Percentiles rank a stretch among this genome's conserved stretches.
These are phyloP conservation scores for Monochamus saltuarius DNA, from an alignment of 1,140 invertebrate species.

Conservation along the genomic window DNA sequence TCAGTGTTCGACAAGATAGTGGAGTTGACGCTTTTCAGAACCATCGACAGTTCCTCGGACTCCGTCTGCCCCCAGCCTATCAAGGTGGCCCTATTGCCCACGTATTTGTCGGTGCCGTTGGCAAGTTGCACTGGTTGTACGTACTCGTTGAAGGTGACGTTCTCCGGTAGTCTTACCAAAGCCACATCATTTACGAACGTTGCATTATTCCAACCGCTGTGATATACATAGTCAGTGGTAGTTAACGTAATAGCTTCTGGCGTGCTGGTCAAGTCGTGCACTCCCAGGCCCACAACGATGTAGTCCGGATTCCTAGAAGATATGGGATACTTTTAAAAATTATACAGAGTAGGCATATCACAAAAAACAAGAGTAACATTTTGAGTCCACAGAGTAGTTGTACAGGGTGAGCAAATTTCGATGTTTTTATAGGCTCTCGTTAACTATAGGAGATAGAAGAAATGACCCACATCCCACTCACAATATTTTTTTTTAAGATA, in stretches of 20 bases:
- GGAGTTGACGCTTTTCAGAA: constrained; percentile 3
- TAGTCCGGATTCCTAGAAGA: constrained; percentile 10
- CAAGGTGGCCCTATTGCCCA: constrained; percentile 4
- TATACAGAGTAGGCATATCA: too few species aligned
- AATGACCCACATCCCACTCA: too few species aligned
- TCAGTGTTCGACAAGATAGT: not conserved
- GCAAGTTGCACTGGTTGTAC: constrained; percentile 17
- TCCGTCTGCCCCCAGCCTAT: constrained; percentile 29
- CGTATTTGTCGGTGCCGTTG: constrained; percentile 15
- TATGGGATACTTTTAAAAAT: too few species aligned
- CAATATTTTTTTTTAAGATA: too few species aligned
- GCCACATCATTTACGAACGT: constrained; percentile 23
- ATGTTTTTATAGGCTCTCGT: too few species aligned
- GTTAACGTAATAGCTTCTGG: constrained; percentile 6
- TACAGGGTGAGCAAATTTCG: too few species aligned
- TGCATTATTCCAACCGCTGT: constrained; percentile 14
- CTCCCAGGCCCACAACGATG: constrained; percentile 27
- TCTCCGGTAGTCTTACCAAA: constrained; percentile 14
- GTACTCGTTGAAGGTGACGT: constrained; percentile 18
- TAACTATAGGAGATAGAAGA: too few species aligned
- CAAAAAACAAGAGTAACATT: too few species aligned
- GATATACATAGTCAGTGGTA: constrained; percentile 3
- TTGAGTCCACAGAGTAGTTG: too few species aligned
- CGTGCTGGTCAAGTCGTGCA: constrained; percentile 16
- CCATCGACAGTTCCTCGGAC: constrained; percentile 6